These are phyloP conservation scores for Ictalurus furcatus DNA, from an alignment of 2,113 vertebrate species.

Conservation along the genomic window DNA sequence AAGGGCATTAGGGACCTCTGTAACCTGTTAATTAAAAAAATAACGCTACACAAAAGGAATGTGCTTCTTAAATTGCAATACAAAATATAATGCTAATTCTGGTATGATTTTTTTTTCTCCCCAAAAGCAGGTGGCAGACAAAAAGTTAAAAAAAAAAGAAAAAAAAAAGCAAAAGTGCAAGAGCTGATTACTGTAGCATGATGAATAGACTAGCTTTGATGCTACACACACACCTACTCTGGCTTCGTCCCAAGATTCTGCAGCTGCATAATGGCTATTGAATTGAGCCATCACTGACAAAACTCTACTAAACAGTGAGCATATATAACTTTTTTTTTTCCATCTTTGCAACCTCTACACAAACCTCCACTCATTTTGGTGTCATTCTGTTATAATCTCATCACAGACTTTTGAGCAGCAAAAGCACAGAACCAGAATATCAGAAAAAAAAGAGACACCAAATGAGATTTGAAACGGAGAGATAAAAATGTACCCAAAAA, in stretches of 20 bases:
- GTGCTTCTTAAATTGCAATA: not conserved
- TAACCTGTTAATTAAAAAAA: not conserved
- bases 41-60: not conserved
- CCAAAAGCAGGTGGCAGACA: not conserved
- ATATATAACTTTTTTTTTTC: not conserved
- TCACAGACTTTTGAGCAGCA: slow-evolving; percentile 8
- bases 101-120: not conserved
- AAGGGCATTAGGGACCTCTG: slow-evolving; percentile 23
- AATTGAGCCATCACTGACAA: slow-evolving; percentile 9
- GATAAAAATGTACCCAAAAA: slow-evolving; percentile 36
- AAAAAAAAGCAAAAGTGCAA: not conserved
- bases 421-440: slow-evolving; percentile 1
- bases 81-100: not conserved
- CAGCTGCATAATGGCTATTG: slow-evolving; percentile 15
- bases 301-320: slow-evolving; percentile 2
- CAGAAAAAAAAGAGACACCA: slow-evolving; percentile 13
- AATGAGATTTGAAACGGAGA: slow-evolving; percentile 39
- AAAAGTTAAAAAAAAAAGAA: not conserved
- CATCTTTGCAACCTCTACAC: not conserved
- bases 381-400: slow-evolving; percentile 24
- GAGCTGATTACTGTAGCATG: slow-evolving; percentile 17
- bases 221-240: slow-evolving; percentile 3
- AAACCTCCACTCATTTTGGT: slow-evolving; percentile 16
- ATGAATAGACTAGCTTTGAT: slow-evolving; percentile 20
- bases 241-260: slow-evolving; percentile 25